Evolutionary conservation across 2,113 vertebrate genomes (phyloP).

Genomic region (Aix galericulata): DNA sequence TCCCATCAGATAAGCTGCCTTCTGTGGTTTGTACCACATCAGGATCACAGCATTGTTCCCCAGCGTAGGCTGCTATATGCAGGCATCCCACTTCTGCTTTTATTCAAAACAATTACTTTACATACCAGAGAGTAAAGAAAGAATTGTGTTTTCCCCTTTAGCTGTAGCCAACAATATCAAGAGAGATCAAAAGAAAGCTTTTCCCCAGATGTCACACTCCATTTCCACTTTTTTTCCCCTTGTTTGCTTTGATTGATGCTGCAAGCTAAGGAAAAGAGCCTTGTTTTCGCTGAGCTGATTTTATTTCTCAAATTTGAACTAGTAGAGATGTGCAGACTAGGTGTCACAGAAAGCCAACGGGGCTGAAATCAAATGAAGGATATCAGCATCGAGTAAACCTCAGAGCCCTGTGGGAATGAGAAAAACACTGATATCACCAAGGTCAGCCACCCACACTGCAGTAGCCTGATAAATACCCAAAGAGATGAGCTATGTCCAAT

Average conservation of each 20-base stretch:
- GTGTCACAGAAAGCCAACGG: background rate
- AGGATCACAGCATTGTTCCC: background rate
- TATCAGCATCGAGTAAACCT: background rate
- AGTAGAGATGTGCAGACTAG: background rate
- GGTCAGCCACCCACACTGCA: background rate
- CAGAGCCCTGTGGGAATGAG: background rate
- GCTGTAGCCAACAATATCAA: slow-evolving; percentile 11
- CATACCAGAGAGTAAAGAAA: background rate
- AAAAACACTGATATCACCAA: background rate
- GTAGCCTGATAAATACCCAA: background rate
- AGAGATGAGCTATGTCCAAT: background rate
- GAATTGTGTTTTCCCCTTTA: background rate
- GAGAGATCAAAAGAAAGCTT: slow-evolving; percentile 34
- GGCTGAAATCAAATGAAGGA: background rate
- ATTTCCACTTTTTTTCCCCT: slow-evolving; percentile 51
- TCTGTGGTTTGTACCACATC: background rate
- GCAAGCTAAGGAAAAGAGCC: background rate
- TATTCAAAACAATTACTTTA: background rate
- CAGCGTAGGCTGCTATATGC: background rate
- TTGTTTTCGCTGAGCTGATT: background rate
- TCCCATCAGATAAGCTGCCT: background rate
- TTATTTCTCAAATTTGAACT: slow-evolving; percentile 23
- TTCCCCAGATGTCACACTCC: background rate
- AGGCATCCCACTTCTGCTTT: background rate
- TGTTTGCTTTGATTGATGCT: slow-evolving; percentile 15